Percentiles rank a stretch among this genome's conserved stretches.
These are phyloP conservation scores for Dasypogon diadema DNA, from an alignment of 2,888 invertebrate species.

Conservation along the genomic window DNA sequence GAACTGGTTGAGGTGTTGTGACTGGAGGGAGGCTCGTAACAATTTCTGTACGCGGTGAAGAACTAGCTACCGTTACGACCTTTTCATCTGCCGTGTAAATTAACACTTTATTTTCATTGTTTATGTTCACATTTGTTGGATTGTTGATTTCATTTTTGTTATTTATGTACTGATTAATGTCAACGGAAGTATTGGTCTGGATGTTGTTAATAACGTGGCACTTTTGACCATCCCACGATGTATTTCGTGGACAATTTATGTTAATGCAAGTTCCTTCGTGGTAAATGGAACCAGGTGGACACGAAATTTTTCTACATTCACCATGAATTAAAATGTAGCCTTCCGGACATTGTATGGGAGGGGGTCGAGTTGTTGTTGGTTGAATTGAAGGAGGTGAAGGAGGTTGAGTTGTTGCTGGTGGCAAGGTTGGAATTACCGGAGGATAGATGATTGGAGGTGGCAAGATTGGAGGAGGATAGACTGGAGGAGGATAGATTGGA, in stretches of 20 bases:
- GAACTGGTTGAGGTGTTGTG: not conserved
- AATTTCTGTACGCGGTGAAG: not conserved
- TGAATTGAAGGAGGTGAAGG: not conserved
- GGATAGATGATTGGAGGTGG: not conserved
- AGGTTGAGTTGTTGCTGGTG: not conserved
- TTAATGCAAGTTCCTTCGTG: not conserved
- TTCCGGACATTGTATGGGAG: not conserved
- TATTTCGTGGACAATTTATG: not conserved
- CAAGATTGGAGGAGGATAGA: not conserved
- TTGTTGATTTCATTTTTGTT: slow-evolving; percentile 16
- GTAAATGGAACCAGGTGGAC: not conserved
- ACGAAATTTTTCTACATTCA: not conserved
- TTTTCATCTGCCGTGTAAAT: slow-evolving; percentile 22
- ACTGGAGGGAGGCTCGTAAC: not conserved
- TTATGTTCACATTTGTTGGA: slow-evolving; percentile 31
- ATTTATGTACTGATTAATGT: slow-evolving; percentile 24
- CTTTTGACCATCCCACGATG: slow-evolving; percentile 15
- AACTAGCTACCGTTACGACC: not conserved
- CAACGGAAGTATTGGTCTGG: slow-evolving; percentile 5
- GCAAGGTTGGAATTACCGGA: not conserved
- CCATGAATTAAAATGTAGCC: not conserved
- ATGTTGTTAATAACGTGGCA: not conserved
- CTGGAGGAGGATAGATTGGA: not conserved
- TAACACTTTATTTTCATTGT: slow-evolving; percentile 16
- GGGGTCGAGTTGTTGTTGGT: not conserved